phyloP scores from a whole-genome alignment of 2,113 vertebrate genomes.

The Alligator mississippiensis region DNA sequence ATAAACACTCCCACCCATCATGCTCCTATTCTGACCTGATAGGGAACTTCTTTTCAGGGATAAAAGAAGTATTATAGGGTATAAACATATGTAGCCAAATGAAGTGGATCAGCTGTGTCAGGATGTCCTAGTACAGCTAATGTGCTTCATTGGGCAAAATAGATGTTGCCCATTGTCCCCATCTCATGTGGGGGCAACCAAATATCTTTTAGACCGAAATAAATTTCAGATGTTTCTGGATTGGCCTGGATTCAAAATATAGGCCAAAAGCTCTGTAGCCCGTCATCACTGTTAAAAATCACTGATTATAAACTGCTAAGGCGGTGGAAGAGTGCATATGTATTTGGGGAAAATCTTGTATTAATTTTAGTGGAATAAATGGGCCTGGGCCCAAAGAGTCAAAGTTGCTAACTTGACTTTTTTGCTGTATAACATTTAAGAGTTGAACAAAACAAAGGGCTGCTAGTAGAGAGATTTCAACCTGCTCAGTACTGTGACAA shows the following conservation, averaged over 20 bases:
- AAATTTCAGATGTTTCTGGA: background rate
- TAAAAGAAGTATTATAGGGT: background rate
- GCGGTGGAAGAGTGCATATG: background rate
- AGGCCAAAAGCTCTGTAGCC: background rate
- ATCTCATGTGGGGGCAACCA: background rate
- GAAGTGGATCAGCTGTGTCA: too few species aligned
- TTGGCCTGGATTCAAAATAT: background rate
- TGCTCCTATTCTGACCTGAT: background rate
- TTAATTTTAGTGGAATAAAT: constrained; percentile 1
- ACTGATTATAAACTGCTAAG: background rate
- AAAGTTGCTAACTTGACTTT: background rate
- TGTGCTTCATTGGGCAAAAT: too few species aligned
- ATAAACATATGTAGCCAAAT: background rate
- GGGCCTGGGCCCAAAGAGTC: background rate
- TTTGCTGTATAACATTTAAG: background rate
- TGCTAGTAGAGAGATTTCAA: background rate
- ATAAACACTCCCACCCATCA: background rate
- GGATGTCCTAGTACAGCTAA: too few species aligned
- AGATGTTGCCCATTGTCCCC: background rate
- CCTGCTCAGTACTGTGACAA: background rate
- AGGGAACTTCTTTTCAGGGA: background rate
- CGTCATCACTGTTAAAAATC: background rate
- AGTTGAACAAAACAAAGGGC: background rate
- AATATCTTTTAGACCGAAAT: background rate
- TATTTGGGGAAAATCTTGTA: background rate